A percentile compares a stretch with the other conserved stretches of the same genome.
Conservation (phyloP, 2,797 vertebrate genomes). For the Hylomyscus alleni region DNA sequence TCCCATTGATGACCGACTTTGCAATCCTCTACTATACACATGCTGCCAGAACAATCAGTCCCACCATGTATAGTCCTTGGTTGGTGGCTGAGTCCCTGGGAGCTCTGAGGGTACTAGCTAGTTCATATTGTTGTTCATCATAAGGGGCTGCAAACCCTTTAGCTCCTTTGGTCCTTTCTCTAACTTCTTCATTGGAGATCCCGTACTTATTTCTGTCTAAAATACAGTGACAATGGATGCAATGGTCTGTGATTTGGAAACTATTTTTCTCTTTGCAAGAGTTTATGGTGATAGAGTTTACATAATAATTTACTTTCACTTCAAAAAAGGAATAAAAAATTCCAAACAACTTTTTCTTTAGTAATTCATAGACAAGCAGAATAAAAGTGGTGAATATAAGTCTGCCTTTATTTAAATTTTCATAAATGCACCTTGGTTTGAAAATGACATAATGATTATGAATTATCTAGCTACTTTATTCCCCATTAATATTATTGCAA, state of each 20-base stretch:
- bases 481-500: slow-evolving; percentile 26
- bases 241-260: neutral
- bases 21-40: too few species aligned
- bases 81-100: too few species aligned
- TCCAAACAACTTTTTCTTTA: neutral
- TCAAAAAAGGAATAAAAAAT: neutral
- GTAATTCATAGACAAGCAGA: neutral
- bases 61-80: too few species aligned
- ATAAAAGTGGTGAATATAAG: slow-evolving; percentile 18
- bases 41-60: too few species aligned
- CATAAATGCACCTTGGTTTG: slow-evolving; percentile 40
- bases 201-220: neutral
- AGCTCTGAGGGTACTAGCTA: too few species aligned
- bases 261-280: neutral
- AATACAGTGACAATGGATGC: slow-evolving; percentile 7
- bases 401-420: slow-evolving; percentile 42
- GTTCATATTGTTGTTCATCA: too few species aligned
- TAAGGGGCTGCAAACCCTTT: too few species aligned
- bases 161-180: too few species aligned
- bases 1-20: too few species aligned
- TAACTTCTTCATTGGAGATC: too few species aligned
- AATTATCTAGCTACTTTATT: slow-evolving; percentile 40
- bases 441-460: slow-evolving; percentile 45
- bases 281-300: slow-evolving; percentile 52
- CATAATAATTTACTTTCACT: slow-evolving; percentile 9